Base-by-base conservation (phyloP, 35 echinoderm and acorn worm genomes). In the Patiria miniata region DNA sequence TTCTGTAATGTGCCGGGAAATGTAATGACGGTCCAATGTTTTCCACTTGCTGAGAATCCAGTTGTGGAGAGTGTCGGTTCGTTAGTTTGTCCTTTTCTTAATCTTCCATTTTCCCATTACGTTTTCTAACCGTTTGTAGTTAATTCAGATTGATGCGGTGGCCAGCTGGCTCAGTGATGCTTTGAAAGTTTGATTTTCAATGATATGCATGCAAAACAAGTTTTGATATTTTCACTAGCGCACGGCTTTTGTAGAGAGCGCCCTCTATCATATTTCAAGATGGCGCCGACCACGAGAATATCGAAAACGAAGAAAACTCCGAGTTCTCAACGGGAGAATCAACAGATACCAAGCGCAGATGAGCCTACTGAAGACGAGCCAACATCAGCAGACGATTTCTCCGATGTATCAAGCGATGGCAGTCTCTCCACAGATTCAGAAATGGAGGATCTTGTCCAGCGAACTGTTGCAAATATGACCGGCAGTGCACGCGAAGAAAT, bases 211-310 rank as follows among this genome's bases (percentile, higher is more conserved):
- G n/a, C n/a, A n/a, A n/a, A n/a, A n/a, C n/a, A n/a, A n/a, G n/a
- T n/a, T n/a, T n/a, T n/a, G n/a, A n/a, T n/a, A n/a, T n/a, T n/a
- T n/a, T n/a, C n/a, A n/a, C n/a, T n/a, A n/a, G n/a, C n/a, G n/a
- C n/a, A n/a, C n/a, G n/a, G n/a, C n/a, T n/a, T n/a, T n/a, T 47
- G 12, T 47, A 47, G 29, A 73, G 65, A 34, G 65, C 65, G 65
- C 65, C 65, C 14, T 23, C 65, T 28, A 36, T 30, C 14, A 28
- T 34, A 73, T 30, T 73, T 30, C 26, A 73, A 73, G 65, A 73
- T 73, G 65, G 65, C 65, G 65, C 65, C 65, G 65, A 73, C 26
- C 65, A 73, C 21, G 26, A 73, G 65, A 73, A 26, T 34, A 23
- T 73, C 65, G 65, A 73, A 30, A 36, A 26, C 19, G 14, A 73